Evolutionary conservation across 2,888 invertebrate species (phyloP), one percentile per base, ranked within the genome.

Genomic region (Mimumesa dahlbomi): DNA sequence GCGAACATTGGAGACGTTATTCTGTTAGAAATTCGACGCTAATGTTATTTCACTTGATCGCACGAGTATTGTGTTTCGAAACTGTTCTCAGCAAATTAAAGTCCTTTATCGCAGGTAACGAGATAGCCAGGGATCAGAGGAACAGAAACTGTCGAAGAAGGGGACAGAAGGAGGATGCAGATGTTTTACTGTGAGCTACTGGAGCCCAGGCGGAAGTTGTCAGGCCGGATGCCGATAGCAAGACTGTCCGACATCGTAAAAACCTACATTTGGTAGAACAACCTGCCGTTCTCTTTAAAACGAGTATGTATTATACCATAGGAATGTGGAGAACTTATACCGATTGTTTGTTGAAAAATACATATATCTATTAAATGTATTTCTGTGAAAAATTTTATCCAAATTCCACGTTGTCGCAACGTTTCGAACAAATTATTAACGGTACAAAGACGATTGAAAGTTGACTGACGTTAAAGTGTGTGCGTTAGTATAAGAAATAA

Each of bases 121-220:
- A 75, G 71, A 75, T 75, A 75, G 59, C 25, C 9, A 36, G 38
- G 54, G 53, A 63, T 57, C 42, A 50, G 50, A 38, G 63, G 34
- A 50, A 62, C 29, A 40, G 31, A 50, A 42, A 53, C 25, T 31
- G 31, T 40, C 13, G 57, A 45, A 31, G 52, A 25, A 59, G 54
- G 49, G 40, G 56, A 46, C 42, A 54, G 45, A 46, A 73, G 65
- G 48, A 68, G 67, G 65, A 65, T 62, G 67, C 76, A 70, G 70
- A 77, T 77, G 77, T 77, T 70, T 38, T 54, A 64, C 58, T 38
- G n/a, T n/a, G 54, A 66, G 73, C 73, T 76, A 76, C 63, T 63
- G 43, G 63, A 75, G 57, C 68, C 71, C 52, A 71, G 77, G 62
- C 79, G 80, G 80, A 79, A 79, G 70, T 65, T 62, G 73, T 69